Base-by-base conservation (phyloP, 92 coral and sea anemone species). In the Metridium senile region DNA sequence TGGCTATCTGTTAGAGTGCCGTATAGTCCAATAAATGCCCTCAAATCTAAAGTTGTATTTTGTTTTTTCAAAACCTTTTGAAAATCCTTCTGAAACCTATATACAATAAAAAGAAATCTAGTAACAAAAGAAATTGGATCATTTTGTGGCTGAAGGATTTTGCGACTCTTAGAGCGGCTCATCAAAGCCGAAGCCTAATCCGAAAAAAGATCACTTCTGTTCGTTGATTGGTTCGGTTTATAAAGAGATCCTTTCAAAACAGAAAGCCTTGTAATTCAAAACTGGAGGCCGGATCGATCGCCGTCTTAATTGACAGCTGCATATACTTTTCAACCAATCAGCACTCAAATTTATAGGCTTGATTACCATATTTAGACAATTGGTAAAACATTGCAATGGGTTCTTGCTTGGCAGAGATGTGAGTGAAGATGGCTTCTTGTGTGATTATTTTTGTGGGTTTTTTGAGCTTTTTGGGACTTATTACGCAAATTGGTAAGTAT, bases 341-440 rank as follows among this genome's bases (percentile, higher is more conserved):
- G 74, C 49, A 9, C 46, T 22, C 82, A 47, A 67, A n/a, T 29
- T 51, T 20, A 35, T 28, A 59, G 66, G 64, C 3, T 47, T 17
- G 21, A 68, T 76, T 78, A 66, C 82, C 82, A 78, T 78, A 78
- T 78, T 77, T 66, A 78, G 82, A 78, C 82, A 78, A 78, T 69
- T 74, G 71, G 52, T 53, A 30, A 10, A 78, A 78, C 82, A 67
- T 26, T 49, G 82, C 82, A 78, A 78, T 78, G 82, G 82, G 82
- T 78, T 78, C 82, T 67, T 65, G 82, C 57, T 67, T 18, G 26
- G 58, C 74, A 68, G 72, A 51, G 81, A 71, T 71, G 76, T 33
- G 34, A 23, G 49, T 39, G 49, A 39, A 39, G 49, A 71, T 71
- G 76, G 76, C 63, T 20, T 18, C 47, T 18, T 26, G 32, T 27